A percentile compares a stretch with the other conserved stretches of the same genome.
phyloP scores from a whole-genome alignment of 2,797 vertebrate species.

The Gambusia yucatana region DNA sequence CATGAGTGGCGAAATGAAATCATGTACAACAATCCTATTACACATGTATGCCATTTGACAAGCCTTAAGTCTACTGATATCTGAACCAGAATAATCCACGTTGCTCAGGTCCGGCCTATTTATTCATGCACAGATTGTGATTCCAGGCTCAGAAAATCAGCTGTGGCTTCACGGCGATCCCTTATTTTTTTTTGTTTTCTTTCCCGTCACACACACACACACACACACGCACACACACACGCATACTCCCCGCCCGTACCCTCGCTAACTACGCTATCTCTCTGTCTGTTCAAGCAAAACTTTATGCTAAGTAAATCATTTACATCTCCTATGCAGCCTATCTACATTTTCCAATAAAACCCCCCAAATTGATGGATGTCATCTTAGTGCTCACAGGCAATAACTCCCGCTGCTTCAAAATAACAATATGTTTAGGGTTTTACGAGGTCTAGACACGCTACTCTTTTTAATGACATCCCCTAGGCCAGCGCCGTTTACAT shows the following conservation, averaged over 20 bases:
- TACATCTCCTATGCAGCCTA: conserved; percentile 79
- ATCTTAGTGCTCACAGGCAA: conserved; percentile 77
- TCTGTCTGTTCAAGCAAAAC: conserved; percentile 76
- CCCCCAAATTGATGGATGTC: conserved; percentile 84
- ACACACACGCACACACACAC: too few relatives aligned
- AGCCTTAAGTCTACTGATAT: conserved; percentile 74
- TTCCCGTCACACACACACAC: conserved; percentile 51
- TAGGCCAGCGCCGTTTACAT: conserved; percentile 74
- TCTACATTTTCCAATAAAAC: conserved; percentile 83
- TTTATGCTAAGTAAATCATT: conserved; percentile 84
- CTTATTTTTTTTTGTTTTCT: conserved; percentile 18
- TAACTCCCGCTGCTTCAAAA: conserved; percentile 76
- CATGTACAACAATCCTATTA: conserved; percentile 67
- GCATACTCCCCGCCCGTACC: conserved; percentile 28
- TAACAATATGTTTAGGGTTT: conserved; percentile 76
- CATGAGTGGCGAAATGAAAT: conserved; percentile 69
- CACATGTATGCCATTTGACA: conserved; percentile 72
- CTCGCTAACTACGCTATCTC: conserved; percentile 73
- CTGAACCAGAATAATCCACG: conserved; percentile 81
- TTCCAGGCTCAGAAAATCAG: conserved; percentile 79
- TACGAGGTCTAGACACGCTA: conserved; percentile 76
- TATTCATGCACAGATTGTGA: conserved; percentile 78
- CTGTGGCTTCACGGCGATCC: conserved; percentile 61
- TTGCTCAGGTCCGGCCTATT: conserved; percentile 77
- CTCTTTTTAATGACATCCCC: conserved; percentile 78